A percentile compares a stretch with the other conserved stretches of the same genome.
These are phyloP conservation scores for Chaenocephalus aceratus DNA, from an alignment of 2,113 vertebrate species.

Conservation along the genomic window DNA sequence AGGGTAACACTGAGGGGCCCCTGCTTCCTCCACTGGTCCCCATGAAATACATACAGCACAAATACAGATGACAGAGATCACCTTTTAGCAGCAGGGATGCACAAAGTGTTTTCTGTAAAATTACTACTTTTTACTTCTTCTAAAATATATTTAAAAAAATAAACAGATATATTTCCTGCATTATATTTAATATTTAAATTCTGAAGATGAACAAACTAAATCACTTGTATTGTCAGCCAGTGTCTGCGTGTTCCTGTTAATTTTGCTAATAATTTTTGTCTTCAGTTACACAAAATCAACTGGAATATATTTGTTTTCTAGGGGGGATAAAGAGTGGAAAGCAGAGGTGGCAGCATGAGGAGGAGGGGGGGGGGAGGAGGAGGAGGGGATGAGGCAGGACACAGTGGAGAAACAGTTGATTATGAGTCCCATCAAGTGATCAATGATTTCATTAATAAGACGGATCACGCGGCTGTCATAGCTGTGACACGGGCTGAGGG, in stretches of 20 bases:
- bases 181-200: neutral
- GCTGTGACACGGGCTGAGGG: conserved; percentile 94
- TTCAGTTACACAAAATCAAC: neutral
- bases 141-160: neutral
- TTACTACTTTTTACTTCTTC: neutral
- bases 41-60: conserved; percentile 58
- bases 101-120: neutral
- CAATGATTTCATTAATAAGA: conserved; percentile 99
- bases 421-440: conserved; percentile 98
- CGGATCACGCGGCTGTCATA: conserved; percentile 96
- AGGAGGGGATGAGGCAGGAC: conserved; percentile 72
- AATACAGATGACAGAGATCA: conserved; percentile 64
- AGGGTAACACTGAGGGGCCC: conserved; percentile 63
- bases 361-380: conserved; percentile 59
- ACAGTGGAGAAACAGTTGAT: conserved; percentile 90
- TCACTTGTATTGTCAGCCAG: neutral
- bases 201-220: neutral
- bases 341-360: conserved; percentile 61
- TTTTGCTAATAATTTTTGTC: conserved; percentile 30
- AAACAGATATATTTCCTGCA: neutral
- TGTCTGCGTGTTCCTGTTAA: conserved; percentile 31
- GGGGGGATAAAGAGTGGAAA: conserved; percentile 32
- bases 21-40: conserved; percentile 58
- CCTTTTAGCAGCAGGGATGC: conserved; percentile 14
- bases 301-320: conserved; percentile 5